Conservation (phyloP, 2,797 vertebrate species). For the Austrolebias charrua region DNA sequence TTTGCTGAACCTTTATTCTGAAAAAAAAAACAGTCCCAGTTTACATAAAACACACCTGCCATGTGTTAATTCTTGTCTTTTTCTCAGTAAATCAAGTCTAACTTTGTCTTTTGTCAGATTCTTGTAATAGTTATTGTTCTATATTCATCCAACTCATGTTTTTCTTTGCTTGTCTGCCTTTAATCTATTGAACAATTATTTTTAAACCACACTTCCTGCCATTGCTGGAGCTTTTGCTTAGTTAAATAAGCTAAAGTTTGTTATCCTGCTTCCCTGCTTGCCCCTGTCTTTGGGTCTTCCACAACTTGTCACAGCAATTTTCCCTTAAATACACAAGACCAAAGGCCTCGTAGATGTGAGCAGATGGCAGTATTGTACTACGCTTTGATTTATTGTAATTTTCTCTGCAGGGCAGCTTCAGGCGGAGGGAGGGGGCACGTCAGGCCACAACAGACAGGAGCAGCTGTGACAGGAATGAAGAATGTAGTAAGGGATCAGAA, state of each 20-base stretch:
- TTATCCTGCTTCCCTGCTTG: neutral
- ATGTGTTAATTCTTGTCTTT: no score
- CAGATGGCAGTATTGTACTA: neutral
- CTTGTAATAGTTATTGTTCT: neutral
- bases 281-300: neutral
- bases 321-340: neutral
- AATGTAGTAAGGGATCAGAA: slow-evolving; percentile 71
- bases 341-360: slow-evolving; percentile 9
- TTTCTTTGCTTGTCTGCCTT: neutral
- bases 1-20: no score
- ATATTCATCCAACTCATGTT: neutral
- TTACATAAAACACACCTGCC: no score
- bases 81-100: no score
- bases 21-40: no score
- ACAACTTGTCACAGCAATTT: neutral
- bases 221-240: neutral
- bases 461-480: slow-evolving; percentile 81
- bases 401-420: slow-evolving; percentile 9
- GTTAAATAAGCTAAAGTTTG: neutral
- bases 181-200: neutral
- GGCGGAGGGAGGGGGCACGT: slow-evolving; percentile 34
- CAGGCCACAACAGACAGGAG: slow-evolving; percentile 77
- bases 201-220: slow-evolving; percentile 1
- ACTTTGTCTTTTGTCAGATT: no score
- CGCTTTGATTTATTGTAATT: slow-evolving; percentile 22